Base-by-base conservation (phyloP, 2,888 invertebrate species). In the Spodoptera littoralis region DNA sequence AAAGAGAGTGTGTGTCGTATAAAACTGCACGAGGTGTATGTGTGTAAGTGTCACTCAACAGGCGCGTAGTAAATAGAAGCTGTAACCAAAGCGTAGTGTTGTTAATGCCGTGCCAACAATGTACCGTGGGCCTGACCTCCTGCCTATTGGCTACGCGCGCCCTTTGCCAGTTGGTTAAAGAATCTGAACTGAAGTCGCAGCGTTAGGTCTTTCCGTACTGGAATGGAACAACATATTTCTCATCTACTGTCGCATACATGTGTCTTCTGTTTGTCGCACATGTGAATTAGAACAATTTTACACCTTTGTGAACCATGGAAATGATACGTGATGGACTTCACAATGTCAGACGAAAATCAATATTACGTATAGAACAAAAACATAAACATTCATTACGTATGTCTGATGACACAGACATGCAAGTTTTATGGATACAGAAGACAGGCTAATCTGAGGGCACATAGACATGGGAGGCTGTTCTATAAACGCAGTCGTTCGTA, bases 161-260 rank as follows among this genome's bases (percentile, higher is more conserved):
- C 96, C 96, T 97, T 97, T 96, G 97, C 97, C 95, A 97, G 96
- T 96, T 97, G 97, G 96, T 97, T 98, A 97, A 98, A 98, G 97
- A 98, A 98, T 96, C 98, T 96, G 97, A 97, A 98, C 96, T 97
- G 97, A 95, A 98, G 97, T 96, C 98, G 97, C 96, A 98, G 97
- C 96, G 97, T 97, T 96, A 98, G 97, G 96, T 98, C 98, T 98
- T 98, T 98, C 97, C 98, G 97, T 97, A 98, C 98, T 98, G 97
- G 93, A 96, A 96, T 95, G 95, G 95, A 95, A 95, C 92, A 96
- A 92, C 84, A 90, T 80, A 91, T 82, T 83, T 86, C 86, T 91
- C 83, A 89, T 90, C 88, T 88, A 87, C 83, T 84, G 79, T 76
- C 70, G 74, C 79, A 82, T 79, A 84, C 82, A 72, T 72, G 80